Evolutionary conservation across 2,113 vertebrate genomes (phyloP), one percentile per base, ranked within the genome.

Genomic region (Aldabrachelys gigantea): DNA sequence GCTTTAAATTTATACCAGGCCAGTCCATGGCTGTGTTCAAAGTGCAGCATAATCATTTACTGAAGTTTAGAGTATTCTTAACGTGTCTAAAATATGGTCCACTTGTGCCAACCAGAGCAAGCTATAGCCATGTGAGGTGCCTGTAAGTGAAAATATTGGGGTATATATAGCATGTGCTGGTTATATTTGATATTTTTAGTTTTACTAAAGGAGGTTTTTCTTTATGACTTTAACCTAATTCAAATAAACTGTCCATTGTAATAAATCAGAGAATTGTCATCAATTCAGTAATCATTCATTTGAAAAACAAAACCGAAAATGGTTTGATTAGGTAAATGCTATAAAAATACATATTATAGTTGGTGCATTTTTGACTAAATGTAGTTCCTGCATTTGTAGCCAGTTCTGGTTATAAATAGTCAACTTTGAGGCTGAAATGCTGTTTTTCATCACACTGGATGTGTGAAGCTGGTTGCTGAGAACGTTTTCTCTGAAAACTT

Each of bases 1-100:
- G 94, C 95, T 95, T 94, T 94, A 96, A 89, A 93, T 94, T 85
- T 93, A 84, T 95, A 91, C 85, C 57, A 69, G 85, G 89, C 80
- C 54, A 80, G 44, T 72, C 82, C 57, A 29, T 29, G 57, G 72
- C 56, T 89, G 76, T n/a, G 69, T 96, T 97, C 96, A 97, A 95
- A 96, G 96, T 97, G 94, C 6, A 29, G 14, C 47, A 5, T 24
- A 80, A 89, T 95, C 94, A 95, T 97, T 97, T 97, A 65, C n/a
- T 38, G 47, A 85, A 72, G 53, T 38, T 56, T 35, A 53, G 6
- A 22, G 10, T 54, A 52, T 54, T n/a, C 52, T 85, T 84, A 94
- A 95, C 31, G 80, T 47, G 72, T 92, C 82, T 84, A 89, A 88
- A 25, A 19, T 96, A 78, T 89, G 53, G 38, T 95, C 49, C 47